Percentiles rank a stretch among this genome's conserved stretches.
Conservation (phyloP, 1,140 invertebrate genomes). For the Trigoniulus corallinus region DNA sequence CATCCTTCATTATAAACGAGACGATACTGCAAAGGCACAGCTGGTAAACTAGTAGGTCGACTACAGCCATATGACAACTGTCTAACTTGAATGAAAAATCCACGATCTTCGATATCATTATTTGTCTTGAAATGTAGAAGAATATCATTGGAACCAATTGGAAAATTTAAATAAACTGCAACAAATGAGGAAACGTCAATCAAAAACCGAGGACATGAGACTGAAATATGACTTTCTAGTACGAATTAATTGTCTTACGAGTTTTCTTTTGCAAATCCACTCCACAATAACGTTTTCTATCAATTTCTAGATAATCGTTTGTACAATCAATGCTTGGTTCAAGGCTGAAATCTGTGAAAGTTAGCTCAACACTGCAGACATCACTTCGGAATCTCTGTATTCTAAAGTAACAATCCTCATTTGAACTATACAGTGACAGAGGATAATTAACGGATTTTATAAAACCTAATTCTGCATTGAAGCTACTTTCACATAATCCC, state of each 20-base stretch:
- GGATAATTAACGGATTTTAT: neutral
- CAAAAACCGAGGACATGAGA: too few relatives aligned
- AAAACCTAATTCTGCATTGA: neutral
- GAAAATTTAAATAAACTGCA: neutral
- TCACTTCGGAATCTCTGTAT: neutral
- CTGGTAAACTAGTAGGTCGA: neutral
- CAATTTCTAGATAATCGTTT: neutral
- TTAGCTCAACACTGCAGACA: neutral
- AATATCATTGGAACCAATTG: neutral
- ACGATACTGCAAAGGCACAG: neutral
- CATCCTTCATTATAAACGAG: neutral
- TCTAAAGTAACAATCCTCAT: neutral
- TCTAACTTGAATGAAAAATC: conserved; percentile 3
- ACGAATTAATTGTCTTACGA: too few relatives aligned
- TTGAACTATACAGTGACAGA: neutral
- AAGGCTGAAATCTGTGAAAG: neutral
- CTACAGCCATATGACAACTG: neutral
- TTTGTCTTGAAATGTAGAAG: neutral
- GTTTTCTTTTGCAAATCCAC: neutral
- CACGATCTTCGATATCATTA: neutral
- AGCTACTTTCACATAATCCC: neutral
- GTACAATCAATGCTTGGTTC: neutral
- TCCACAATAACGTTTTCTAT: neutral
- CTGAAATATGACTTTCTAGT: too few relatives aligned
- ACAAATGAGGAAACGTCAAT: neutral